Evolutionary conservation across 2,113 vertebrate species (phyloP).

Genomic region (Myotis lucifugus): DNA sequence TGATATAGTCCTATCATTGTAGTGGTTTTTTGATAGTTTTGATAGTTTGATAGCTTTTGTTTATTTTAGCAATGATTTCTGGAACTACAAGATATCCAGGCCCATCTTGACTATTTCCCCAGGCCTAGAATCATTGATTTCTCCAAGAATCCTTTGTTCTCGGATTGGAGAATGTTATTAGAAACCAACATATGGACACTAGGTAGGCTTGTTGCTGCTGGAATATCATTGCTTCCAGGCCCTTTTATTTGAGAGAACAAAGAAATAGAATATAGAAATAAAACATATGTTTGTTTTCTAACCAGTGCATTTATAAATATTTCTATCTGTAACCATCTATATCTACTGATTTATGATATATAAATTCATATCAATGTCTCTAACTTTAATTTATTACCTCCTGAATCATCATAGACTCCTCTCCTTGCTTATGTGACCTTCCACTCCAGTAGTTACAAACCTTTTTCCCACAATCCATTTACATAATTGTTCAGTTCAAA

Average conservation of each 20-base stretch:
- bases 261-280: not conserved
- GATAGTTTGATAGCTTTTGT: not conserved
- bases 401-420: not conserved
- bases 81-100: not conserved
- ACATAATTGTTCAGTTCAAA: not conserved
- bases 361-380: not conserved
- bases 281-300: not conserved
- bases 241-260: not conserved
- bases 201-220: not conserved
- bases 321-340: not conserved
- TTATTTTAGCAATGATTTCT: not conserved
- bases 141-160: not conserved
- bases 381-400: not conserved
- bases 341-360: not conserved
- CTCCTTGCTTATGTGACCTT: not conserved
- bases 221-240: not conserved
- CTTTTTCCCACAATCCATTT: not conserved
- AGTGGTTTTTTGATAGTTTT: not conserved
- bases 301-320: not conserved
- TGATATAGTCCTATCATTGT: not conserved
- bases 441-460: not conserved
- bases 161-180: not conserved
- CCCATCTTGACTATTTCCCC: not conserved
- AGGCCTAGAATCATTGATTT: not conserved
- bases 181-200: not conserved